Evolutionary conservation across 2,888 invertebrate genomes (phyloP), one percentile per base, ranked within the genome.

Genomic region (Sinotaia quadrata): DNA sequence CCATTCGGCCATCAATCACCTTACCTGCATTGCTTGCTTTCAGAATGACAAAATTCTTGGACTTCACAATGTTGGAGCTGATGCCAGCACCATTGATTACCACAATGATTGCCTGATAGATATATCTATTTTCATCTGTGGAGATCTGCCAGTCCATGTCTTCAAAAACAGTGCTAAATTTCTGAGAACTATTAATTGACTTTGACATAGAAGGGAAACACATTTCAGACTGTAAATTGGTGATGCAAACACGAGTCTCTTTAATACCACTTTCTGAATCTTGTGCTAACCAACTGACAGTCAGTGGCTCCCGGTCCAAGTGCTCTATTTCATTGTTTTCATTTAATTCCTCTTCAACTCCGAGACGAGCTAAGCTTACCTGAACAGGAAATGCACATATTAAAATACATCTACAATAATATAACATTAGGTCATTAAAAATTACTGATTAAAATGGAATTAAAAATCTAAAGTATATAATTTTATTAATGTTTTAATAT

Each of bases 1-100:
- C 63, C 15, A 68, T 56, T 31, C 80, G 51, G 0, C 82, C 81
- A 69, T 82, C 82, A 67, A 70, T 78, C 4, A 82, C 75, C n/a
- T 69, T 51, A 0, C 82, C 82, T 12, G 77, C 71, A 12, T 73
- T 59, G 60, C 74, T 75, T n/a, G 59, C 75, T 54, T 61, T 51
- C 15, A 72, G 56, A 5, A 77, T 56, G 4, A 51, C 54, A 52
- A 77, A 75, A n/a, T 72, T 71, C 49, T 66, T 68, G n/a, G 75
- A 75, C 21, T 31, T 47, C 12, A 41, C 31, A 1, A 57, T 29
- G 12, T 24, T n/a, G 1, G 77, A 75, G 33, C 33, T 24, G 4
- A 67, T n/a, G 1, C 75, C 75, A 0, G 76, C 75, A 1, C 72
- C 69, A 27, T 75, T 76, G 51, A 63, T n/a, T 0, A 71, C 71